A percentile compares a stretch with the other conserved stretches of the same genome.
These are phyloP conservation scores for Helicoverpa armigera DNA, from an alignment of 1,140 invertebrate genomes.

Conservation along the genomic window DNA sequence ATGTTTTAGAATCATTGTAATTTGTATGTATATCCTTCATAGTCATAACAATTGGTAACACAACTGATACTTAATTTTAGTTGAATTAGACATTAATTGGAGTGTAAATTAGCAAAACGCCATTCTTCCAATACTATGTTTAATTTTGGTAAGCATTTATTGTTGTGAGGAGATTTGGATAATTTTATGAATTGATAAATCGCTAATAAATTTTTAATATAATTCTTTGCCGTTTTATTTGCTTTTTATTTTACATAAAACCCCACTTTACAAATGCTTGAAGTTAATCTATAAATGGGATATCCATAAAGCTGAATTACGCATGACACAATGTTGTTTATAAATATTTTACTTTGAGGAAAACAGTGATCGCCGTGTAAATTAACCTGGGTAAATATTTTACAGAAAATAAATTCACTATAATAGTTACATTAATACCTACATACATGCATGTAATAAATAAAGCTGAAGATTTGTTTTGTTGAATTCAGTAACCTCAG, in stretches of 20 bases:
- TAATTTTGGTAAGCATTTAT: constrained; percentile 47
- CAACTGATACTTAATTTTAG: constrained; percentile 27
- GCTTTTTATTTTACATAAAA: not conserved
- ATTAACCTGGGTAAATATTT: too few relatives aligned
- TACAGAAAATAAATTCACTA: too few relatives aligned
- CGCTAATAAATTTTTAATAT: constrained; percentile 50
- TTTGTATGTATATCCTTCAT: constrained; percentile 13
- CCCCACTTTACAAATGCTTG: not conserved
- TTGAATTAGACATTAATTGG: constrained; percentile 8
- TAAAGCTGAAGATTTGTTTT: too few relatives aligned
- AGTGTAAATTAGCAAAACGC: constrained; percentile 22
- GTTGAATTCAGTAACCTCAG: too few relatives aligned
- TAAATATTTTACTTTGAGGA: too few relatives aligned
- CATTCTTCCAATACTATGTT: constrained; percentile 46
- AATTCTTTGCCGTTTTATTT: not conserved
- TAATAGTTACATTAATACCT: too few relatives aligned
- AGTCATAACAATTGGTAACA: not conserved
- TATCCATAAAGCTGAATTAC: not conserved
- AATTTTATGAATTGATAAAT: constrained; percentile 45
- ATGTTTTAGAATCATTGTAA: constrained; percentile 28
- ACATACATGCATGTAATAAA: too few relatives aligned
- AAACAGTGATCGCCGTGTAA: too few relatives aligned
- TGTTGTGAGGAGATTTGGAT: constrained; percentile 28
- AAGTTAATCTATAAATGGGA: not conserved
- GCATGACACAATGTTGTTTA: too few relatives aligned